phyloP scores from a whole-genome alignment of 2,797 vertebrate genomes.

The Lagodon rhomboides region DNA sequence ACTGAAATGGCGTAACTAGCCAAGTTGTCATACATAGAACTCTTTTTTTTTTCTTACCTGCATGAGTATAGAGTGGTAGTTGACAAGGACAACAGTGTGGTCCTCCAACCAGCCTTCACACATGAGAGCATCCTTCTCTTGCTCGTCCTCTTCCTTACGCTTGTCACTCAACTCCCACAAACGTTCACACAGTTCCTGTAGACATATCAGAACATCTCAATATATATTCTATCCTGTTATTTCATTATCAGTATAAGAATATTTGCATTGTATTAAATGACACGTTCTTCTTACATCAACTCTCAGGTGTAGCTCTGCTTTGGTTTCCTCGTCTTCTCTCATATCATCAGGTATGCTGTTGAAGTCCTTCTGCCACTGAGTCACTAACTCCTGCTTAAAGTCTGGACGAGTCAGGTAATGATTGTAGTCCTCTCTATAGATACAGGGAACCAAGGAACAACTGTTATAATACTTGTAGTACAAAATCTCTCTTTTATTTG shows the following conservation, averaged over 20 bases:
- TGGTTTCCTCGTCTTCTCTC: slow-evolving; percentile 91
- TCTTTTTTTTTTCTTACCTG: slow-evolving; percentile 80
- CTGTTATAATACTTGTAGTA: neutral
- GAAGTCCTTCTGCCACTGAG: slow-evolving; percentile 92
- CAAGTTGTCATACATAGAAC: no score
- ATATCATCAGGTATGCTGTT: slow-evolving; percentile 90
- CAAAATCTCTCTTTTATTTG: slow-evolving; percentile 1
- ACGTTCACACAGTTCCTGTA: slow-evolving; percentile 89
- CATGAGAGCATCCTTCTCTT: slow-evolving; percentile 84
- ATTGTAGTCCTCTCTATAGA: slow-evolving; percentile 82
- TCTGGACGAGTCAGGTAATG: slow-evolving; percentile 89
- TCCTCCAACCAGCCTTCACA: slow-evolving; percentile 89
- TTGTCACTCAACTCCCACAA: slow-evolving; percentile 92
- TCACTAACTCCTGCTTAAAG: slow-evolving; percentile 91
- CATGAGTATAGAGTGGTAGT: slow-evolving; percentile 90
- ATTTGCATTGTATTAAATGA: neutral
- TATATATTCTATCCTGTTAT: neutral
- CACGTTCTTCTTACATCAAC: slow-evolving; percentile 85
- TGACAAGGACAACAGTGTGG: slow-evolving; percentile 81
- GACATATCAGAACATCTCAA: slow-evolving; percentile 14
- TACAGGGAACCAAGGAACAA: neutral
- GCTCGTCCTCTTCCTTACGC: slow-evolving; percentile 88
- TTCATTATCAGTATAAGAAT: neutral
- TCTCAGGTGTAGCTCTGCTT: slow-evolving; percentile 92
- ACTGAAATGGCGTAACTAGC: no score